These are phyloP conservation scores for Nerophis ophidion DNA, from an alignment of 2,113 vertebrate species.

Conservation along the genomic window DNA sequence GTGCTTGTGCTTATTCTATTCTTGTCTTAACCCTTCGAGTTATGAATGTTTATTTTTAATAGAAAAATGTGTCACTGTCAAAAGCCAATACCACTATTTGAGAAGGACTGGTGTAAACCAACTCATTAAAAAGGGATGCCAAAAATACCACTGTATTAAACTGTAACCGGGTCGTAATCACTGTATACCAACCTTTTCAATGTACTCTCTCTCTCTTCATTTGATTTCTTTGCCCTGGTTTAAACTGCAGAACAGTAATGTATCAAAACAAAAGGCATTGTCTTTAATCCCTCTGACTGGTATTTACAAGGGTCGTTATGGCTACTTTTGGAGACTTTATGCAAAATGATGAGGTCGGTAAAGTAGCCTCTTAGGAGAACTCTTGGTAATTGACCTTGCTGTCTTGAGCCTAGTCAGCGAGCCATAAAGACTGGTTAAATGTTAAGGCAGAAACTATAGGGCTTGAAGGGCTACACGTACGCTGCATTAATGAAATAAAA, in stretches of 20 bases:
- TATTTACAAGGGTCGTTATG: slow-evolving; percentile 52
- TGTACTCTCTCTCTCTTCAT: slow-evolving; percentile 13
- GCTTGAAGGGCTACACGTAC: slow-evolving; percentile 68
- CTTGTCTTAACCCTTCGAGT: too few species aligned
- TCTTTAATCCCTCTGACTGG: slow-evolving; percentile 40
- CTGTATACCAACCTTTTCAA: slow-evolving; percentile 17
- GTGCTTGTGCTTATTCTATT: too few species aligned
- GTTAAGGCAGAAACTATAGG: slow-evolving; percentile 64
- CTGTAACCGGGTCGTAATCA: too few species aligned
- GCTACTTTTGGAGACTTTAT: slow-evolving; percentile 51
- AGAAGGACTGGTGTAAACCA: too few species aligned
- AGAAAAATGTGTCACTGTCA: too few species aligned
- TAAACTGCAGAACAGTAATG: slow-evolving; percentile 33
- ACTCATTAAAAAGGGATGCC: too few species aligned
- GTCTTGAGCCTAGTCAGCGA: slow-evolving; percentile 62
- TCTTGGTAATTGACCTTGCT: slow-evolving; percentile 72
- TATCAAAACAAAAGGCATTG: slow-evolving; percentile 49
- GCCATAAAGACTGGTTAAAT: slow-evolving; percentile 73
- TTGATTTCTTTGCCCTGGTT: slow-evolving; percentile 20
- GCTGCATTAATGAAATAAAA: slow-evolving; percentile 71
- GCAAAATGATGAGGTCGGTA: slow-evolving; percentile 61
- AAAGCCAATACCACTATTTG: too few species aligned
- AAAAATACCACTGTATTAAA: too few species aligned
- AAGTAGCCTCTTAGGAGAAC: slow-evolving; percentile 55
- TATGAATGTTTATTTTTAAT: too few species aligned